Base-by-base conservation (phyloP, 2,797 vertebrate species). In the Gallirallus australis region DNA sequence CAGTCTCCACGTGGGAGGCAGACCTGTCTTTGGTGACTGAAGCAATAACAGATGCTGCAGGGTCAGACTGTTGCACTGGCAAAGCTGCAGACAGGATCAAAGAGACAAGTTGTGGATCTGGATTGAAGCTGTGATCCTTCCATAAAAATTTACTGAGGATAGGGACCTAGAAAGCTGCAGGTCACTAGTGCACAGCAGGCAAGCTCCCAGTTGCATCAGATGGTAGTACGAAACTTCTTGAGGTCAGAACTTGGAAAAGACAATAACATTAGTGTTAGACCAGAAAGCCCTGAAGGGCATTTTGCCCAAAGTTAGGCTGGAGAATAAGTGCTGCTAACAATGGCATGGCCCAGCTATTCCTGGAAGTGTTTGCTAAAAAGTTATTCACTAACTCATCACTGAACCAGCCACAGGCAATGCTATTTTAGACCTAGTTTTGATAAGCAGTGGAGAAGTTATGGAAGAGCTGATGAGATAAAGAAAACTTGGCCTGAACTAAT, bases 341-440 rank as follows among this genome's bases (percentile, higher is more conserved):
- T 82, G 85, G 79, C 85, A 80, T 3, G 6, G 86, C 66, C 85
- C 54, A 81, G 68, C 73, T 95, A 78, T 94, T 96, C 88, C 94
- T 95, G 93, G 91, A 96, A 96, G 69, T 31, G 76, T 9, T 95
- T 76, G 59, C 80, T 91, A 50, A 88, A 78, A 85, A 61, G n/a
- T 73, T 85, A 31, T 52, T 90, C 56, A 76, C 63, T 79, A 96
- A 96, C 92, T 95, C 82, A 68, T 47, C 65, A 42, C 57, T 33
- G 57, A 71, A 88, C 25, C 76, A 90, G 85, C 69, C 89, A 93
- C 78, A 95, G 76, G 70, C 93, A 95, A 68, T 28, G 57, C 69
- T 93, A 81, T 93, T 96, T 97, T 75, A 91, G 85, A 85, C 79
- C 57, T 37, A 42, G 72, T 61, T 96, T 94, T 93, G 61, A 80